phyloP scores from a whole-genome alignment of 2,888 invertebrate species.

The Lomographa bimaculata region DNA sequence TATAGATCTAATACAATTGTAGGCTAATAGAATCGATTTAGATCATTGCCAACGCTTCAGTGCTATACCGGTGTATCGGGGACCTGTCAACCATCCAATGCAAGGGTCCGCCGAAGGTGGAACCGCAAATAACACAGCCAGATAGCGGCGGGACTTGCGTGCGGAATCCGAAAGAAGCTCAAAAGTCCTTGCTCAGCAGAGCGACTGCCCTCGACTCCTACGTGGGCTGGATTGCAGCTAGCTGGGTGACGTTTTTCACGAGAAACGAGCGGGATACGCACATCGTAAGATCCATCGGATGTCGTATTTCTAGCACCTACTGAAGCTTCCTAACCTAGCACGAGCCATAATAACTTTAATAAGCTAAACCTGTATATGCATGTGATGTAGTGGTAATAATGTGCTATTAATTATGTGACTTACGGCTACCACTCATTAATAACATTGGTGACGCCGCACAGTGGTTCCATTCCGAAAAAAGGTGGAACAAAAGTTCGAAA shows the following conservation, averaged over 20 bases:
- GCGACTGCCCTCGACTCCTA: conserved; percentile 74
- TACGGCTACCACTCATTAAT: conserved; percentile 16
- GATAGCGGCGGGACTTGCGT: conserved; percentile 57
- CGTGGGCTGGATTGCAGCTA: conserved; percentile 73
- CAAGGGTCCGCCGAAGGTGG: conserved; percentile 56
- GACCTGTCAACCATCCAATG: conserved; percentile 71
- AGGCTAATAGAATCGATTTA: conserved; percentile 28
- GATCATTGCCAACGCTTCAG: conserved; percentile 57
- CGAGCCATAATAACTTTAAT: conserved; percentile 6
- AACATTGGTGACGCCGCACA: conserved; percentile 39
- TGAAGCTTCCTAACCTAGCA: conserved; percentile 12
- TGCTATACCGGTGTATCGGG: conserved; percentile 78
- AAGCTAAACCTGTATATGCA: background rate
- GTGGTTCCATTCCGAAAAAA: too few species aligned
- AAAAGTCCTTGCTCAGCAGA: conserved; percentile 60
- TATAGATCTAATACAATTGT: conserved; percentile 25
- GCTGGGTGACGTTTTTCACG: conserved; percentile 73
- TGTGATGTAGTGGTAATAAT: background rate
- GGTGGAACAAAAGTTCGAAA: too few species aligned
- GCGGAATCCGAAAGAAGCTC: conserved; percentile 58
- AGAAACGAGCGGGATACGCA: conserved; percentile 66
- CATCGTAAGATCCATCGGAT: conserved; percentile 54
- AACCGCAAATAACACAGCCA: conserved; percentile 29
- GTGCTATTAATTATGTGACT: conserved; percentile 11
- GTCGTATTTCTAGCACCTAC: conserved; percentile 1